Conservation (phyloP, 1,140 invertebrate genomes). For the Drosophila pachea region DNA sequence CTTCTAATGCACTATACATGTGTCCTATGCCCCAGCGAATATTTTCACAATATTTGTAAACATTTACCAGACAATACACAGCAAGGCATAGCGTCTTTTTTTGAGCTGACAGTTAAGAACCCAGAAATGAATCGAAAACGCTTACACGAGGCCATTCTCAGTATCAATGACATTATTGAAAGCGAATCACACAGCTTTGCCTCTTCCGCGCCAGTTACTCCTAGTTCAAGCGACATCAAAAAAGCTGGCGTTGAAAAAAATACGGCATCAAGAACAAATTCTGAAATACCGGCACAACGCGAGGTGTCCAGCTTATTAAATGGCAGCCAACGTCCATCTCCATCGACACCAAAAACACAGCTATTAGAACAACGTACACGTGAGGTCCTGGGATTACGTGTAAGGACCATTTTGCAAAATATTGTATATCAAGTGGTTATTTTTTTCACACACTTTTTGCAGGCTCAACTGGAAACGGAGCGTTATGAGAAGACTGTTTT, state of each 20-base stretch:
- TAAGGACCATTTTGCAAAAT: conserved; percentile 19
- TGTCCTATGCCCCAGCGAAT: conserved; percentile 49
- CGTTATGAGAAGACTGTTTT: conserved; percentile 64
- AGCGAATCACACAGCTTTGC: neutral
- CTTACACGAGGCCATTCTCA: conserved; percentile 44
- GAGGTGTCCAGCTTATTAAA: neutral
- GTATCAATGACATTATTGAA: conserved; percentile 17
- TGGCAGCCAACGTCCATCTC: conserved; percentile 29
- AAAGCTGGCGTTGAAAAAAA: neutral
- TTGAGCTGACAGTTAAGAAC: conserved; percentile 43
- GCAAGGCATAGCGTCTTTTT: conserved; percentile 51
- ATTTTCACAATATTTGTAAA: conserved; percentile 65
- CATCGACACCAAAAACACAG: conserved; percentile 62
- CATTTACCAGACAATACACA: conserved; percentile 48
- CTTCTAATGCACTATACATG: conserved; percentile 70
- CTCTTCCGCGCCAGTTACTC: neutral
- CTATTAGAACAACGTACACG: conserved; percentile 59
- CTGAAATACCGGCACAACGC: conserved; percentile 1
- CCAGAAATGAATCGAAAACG: conserved; percentile 35
- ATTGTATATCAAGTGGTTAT: too few relatives aligned
- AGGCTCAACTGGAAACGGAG: conserved; percentile 59
- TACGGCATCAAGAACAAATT: conserved; percentile 1
- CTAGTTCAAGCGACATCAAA: neutral
- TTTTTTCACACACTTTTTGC: neutral
- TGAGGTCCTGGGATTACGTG: conserved; percentile 56